Conservation (phyloP, 2,797 vertebrate species). For the Tarsius wallacei region DNA sequence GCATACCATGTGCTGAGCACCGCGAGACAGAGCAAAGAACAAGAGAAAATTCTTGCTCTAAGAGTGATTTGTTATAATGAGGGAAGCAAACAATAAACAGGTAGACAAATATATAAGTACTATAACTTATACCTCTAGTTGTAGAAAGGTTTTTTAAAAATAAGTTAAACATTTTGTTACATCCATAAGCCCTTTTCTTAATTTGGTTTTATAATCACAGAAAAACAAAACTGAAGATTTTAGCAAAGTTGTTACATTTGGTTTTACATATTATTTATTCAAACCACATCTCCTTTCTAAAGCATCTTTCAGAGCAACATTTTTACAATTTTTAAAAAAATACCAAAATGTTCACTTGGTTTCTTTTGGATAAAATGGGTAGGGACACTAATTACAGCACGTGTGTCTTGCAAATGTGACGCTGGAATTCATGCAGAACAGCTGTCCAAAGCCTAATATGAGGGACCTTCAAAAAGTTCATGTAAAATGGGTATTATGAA, state of each 20-base stretch:
- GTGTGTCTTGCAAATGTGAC: slow-evolving; percentile 57
- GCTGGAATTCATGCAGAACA: slow-evolving; percentile 8
- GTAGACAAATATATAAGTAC: neutral
- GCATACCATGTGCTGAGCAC: neutral
- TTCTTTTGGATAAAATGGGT: slow-evolving; percentile 37
- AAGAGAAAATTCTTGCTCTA: neutral
- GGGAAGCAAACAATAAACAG: neutral
- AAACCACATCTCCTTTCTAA: slow-evolving; percentile 54
- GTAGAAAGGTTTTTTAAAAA: neutral
- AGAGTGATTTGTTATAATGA: neutral
- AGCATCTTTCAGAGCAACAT: slow-evolving; percentile 59
- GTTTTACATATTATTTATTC: slow-evolving; percentile 50
- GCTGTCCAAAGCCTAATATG: neutral
- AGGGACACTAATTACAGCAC: slow-evolving; percentile 16
- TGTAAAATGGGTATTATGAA: neutral
- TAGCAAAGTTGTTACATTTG: slow-evolving; percentile 7
- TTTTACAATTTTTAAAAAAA: slow-evolving; percentile 25
- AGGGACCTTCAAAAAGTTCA: neutral
- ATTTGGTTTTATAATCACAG: slow-evolving; percentile 32
- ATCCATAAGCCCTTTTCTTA: neutral
- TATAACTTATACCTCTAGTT: neutral
- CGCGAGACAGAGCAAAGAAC: neutral
- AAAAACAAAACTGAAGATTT: slow-evolving; percentile 38
- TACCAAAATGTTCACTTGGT: slow-evolving; percentile 47
- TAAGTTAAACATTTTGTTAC: neutral